Evolutionary conservation across 2,797 vertebrate genomes (phyloP), one percentile per base, ranked within the genome.

Genomic region (Hippocampus kuda): DNA sequence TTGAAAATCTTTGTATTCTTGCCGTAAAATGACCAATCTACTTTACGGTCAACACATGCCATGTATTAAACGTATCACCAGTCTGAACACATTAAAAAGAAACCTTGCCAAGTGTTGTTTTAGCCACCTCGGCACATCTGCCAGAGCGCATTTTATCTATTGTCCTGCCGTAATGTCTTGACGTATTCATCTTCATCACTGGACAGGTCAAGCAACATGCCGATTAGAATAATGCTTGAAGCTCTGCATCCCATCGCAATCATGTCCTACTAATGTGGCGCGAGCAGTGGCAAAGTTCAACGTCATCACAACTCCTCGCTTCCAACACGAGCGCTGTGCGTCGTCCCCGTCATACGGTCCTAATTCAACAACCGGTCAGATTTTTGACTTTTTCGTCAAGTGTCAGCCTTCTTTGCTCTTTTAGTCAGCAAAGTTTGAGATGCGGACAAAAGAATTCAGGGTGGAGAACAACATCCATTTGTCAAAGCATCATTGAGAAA

Each of bases 271-370:
- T 15, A 26, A 64, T 44, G 1, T 46, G 41, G 13, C 42, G 22
- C 9, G 62, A 22, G 34, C 38, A 5, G 34, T 72, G 72, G 26
- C 24, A 75, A 77, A 64, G 26, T 64, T 22, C 10, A n/a, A 64
- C 13, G 41, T 63, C 34, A 63, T 63, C 34, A n/a, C 15, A 44
- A 22, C 22, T 13, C n/a, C 38, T 24, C 41, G 65, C 60, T 79
- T 71, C 67, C 67, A 72, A 80, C 78, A 82, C 79, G 77, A 38
- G 34, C 7, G 7, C 34, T 78, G 77, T 72, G 75, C 78, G 66
- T 83, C 77, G 81, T 85, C 82, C 79, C 48, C 16, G 81, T 89
- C 89, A 89, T 84, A 81, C 72, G 79, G 80, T 70, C 75, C 68
- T 8, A 38, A 38, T 38, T 6, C 34, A 38, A 38, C 34, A 38